Base-by-base conservation (phyloP, 2,113 vertebrate species). In the Cryptomyrus ogoouensis region DNA sequence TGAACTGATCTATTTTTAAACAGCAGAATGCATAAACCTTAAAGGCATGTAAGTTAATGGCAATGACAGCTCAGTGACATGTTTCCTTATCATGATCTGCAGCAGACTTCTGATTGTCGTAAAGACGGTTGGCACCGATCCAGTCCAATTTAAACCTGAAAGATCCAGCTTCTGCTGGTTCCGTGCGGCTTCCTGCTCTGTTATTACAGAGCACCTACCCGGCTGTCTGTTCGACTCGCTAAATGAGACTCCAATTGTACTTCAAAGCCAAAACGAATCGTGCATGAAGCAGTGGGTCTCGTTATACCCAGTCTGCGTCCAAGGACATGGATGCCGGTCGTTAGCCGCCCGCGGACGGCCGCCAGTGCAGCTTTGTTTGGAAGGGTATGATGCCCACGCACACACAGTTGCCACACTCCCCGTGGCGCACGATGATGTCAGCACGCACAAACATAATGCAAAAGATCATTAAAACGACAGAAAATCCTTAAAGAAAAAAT, bases 221-320 rank as follows among this genome's bases (percentile, higher is more conserved):
- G 24, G 39, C 83, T 12, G 44, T 19, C 83, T 13, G 83, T 4
- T 84, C 44, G n/a, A 46, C 21, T 47, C 83, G 2, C 21, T 84
- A 84, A 84, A 84, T 84, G 42, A 84, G 83, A 8, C 83, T 9
- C 83, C 83, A 84, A 84, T 84, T 84, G 83, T 84, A 84, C 83
- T 84, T 84, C 83, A 84, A 84, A 84, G 83, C 83, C 24, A 13
- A 47, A 24, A 39, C 0, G 74, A 42, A 80, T 80, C 3, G 5
- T n/a, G 83, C 21, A 24, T 24, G 42, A 47, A n/a, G 83, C 24
- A 19, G 1, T 46, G 8, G 62, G 15, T 12, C 83, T 84, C 9
- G 83, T 84, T 84, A 84, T 24, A n/a, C 12, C 42, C 83, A 10
- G 83, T 7, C 42, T 84, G 24, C 24, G 44, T 24, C 39, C 80